Evolutionary conservation across 2,797 vertebrate genomes (phyloP), one percentile per base, ranked within the genome.

Genomic region (Pempheris klunzingeri): DNA sequence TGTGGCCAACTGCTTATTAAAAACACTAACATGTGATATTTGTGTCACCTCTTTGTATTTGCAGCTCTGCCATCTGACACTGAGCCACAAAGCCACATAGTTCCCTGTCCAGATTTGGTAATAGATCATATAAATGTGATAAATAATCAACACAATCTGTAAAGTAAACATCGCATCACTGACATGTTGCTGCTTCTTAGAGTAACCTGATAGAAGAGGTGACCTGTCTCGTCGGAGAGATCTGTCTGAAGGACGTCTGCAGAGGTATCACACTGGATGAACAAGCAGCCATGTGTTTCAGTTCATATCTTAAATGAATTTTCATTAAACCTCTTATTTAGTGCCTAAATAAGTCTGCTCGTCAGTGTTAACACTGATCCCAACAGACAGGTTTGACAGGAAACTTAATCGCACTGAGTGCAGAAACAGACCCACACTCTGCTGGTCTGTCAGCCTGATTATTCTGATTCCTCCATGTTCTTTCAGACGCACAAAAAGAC

Each of bases 101-200:
- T 8, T 18, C 7, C 22, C 18, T 8, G 18, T 65, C 28, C 50
- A 64, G 38, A 80, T 15, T 2, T 77, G 84, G 89, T 91, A 81
- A 82, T 14, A 5, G 11, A 39, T n/a, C n/a, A n/a, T n/a, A n/a
- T n/a, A n/a, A n/a, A n/a, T n/a, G n/a, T n/a, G n/a, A n/a, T n/a
- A 11, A 14, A 58, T 1, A 50, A 1, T 57, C 8, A 10, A 50
- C 28, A 47, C 20, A 7, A 10, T 4, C n/a, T n/a, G n/a, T n/a
- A n/a, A n/a, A n/a, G n/a, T n/a, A 14, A 30, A 18, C 20, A 12
- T 41, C 4, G 2, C 6, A 8, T 28, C 7, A 43, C 11, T 66
- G 30, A 43, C 1, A 0, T 7, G 1, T 32, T 50, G 1, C 60
- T 52, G 3, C 47, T 34, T 38, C 77, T 75, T 36, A 91, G 90